Conservation (phyloP, 2,797 vertebrate species). For the Emys orbicularis region DNA sequence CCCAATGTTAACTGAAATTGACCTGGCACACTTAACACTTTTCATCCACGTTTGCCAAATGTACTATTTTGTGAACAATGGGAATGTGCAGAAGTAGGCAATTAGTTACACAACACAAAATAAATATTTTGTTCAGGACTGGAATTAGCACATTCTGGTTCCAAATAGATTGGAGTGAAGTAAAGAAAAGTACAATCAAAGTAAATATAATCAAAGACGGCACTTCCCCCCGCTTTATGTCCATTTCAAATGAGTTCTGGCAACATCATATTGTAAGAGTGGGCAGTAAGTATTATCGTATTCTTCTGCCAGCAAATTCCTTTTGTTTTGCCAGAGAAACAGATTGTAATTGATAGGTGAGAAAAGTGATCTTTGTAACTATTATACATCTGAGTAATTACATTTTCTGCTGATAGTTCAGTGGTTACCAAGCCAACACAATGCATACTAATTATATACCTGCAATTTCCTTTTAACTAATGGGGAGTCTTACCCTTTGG, state of each 20-base stretch:
- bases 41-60: not conserved
- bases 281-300: not conserved
- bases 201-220: not conserved
- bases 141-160: not conserved
- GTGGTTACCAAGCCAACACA: constrained; percentile 29
- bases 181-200: not conserved
- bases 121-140: not conserved
- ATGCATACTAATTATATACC: constrained; percentile 41
- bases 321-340: constrained; percentile 36
- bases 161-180: not conserved
- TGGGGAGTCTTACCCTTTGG: not conserved
- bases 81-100: not conserved
- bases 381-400: constrained; percentile 51
- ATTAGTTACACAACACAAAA: not conserved
- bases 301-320: constrained; percentile 12
- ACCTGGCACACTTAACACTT: not conserved
- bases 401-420: constrained; percentile 55
- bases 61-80: not conserved
- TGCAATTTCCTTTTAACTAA: constrained; percentile 17
- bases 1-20: not conserved
- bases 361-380: constrained; percentile 22
- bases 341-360: constrained; percentile 69
- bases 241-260: not conserved
- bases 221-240: not conserved
- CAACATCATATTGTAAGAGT: not conserved